A percentile compares a stretch with the other conserved stretches of the same genome.
Evolutionary conservation across 2,888 invertebrate genomes (phyloP).

Genomic region (Leptopterna dolabrata): DNA sequence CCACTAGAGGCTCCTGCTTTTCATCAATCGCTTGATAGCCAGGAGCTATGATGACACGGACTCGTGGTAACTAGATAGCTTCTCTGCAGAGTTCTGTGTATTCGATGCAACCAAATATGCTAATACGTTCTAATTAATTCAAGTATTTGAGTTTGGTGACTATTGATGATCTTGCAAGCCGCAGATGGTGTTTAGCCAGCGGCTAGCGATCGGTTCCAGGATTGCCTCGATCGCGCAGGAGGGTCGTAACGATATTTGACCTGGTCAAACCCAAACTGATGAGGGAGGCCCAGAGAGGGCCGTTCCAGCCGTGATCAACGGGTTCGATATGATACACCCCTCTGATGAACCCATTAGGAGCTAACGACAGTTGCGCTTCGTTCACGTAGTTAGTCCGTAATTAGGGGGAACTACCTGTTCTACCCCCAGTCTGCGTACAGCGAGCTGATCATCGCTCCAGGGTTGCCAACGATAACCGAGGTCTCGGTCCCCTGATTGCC

Average conservation of each 20-base stretch:
- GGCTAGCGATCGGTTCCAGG: neutral
- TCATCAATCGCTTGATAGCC: too few relatives aligned
- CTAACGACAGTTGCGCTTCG: slow-evolving; percentile 8
- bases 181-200: neutral
- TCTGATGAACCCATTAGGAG: slow-evolving; percentile 12
- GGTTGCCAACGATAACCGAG: too few relatives aligned
- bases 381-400: slow-evolving; percentile 26
- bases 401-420: neutral
- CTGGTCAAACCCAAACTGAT: neutral
- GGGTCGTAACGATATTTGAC: neutral
- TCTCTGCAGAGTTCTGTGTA: too few relatives aligned
- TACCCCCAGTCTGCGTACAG: neutral
- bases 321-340: neutral
- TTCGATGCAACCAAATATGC: too few relatives aligned
- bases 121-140: too few relatives aligned
- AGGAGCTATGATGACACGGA: too few relatives aligned
- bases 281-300: neutral
- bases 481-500: too few relatives aligned
- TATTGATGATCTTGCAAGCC: neutral
- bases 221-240: neutral
- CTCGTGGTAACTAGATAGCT: too few relatives aligned
- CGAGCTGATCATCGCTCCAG: neutral
- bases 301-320: neutral
- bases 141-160: neutral
- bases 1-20: too few relatives aligned